Percentiles rank a stretch among this genome's conserved stretches.
These are phyloP conservation scores for Agrotis segetum DNA, from an alignment of 2,888 invertebrate species.

Conservation along the genomic window DNA sequence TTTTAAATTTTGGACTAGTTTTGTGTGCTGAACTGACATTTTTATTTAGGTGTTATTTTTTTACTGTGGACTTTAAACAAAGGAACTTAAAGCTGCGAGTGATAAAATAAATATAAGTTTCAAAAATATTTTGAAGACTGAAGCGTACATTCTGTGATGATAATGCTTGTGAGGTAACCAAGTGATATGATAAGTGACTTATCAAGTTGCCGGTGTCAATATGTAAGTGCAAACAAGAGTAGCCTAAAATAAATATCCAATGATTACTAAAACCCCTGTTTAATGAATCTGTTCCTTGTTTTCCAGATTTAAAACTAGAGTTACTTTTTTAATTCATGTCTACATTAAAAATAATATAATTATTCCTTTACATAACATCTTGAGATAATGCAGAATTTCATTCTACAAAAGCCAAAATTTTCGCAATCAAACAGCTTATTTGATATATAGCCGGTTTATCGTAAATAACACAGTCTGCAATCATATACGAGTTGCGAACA, in stretches of 20 bases:
- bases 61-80: slow-evolving; percentile 30
- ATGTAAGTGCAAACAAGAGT: slow-evolving; percentile 47
- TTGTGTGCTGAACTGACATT: background rate
- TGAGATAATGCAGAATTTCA: background rate
- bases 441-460: background rate
- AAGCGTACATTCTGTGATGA: slow-evolving; percentile 34
- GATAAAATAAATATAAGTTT: slow-evolving; percentile 10
- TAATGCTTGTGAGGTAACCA: slow-evolving; percentile 29
- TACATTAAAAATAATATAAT: background rate
- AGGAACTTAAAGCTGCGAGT: slow-evolving; percentile 5
- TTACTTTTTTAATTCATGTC: no score
- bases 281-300: no score
- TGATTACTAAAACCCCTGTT: background rate
- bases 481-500: background rate
- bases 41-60: slow-evolving; percentile 2
- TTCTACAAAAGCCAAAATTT: background rate
- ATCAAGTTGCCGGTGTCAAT: slow-evolving; percentile 46
- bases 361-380: background rate
- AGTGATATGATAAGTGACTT: slow-evolving; percentile 43
- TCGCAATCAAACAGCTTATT: no score
- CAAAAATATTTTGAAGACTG: slow-evolving; percentile 4
- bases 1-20: background rate
- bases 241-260: slow-evolving; percentile 15
- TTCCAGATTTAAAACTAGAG: no score
- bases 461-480: background rate